phyloP scores from a whole-genome alignment of 1,140 invertebrate genomes.

The Zaprionus gabonicus region DNA sequence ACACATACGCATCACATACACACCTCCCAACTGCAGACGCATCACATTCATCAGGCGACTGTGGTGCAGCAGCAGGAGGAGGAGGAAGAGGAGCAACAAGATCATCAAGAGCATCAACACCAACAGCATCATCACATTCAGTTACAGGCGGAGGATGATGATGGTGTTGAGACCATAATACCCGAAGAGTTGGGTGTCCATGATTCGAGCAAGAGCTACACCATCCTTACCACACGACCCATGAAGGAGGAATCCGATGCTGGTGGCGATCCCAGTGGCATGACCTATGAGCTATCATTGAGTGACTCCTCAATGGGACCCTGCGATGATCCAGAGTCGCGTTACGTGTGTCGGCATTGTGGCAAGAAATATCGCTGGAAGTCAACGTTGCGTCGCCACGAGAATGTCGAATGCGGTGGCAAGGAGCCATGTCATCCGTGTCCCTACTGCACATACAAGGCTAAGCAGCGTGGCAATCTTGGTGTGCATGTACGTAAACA shows the following conservation, averaged over 20 bases:
- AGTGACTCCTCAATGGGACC: slow-evolving; percentile 84
- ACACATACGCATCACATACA: slow-evolving; percentile 73
- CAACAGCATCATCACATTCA: slow-evolving; percentile 66
- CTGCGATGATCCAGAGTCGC: slow-evolving; percentile 86
- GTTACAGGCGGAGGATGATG: slow-evolving; percentile 72
- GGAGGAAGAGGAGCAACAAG: slow-evolving; percentile 53
- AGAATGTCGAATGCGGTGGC: slow-evolving; percentile 94
- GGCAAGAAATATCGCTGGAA: slow-evolving; percentile 93
- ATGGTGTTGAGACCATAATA: slow-evolving; percentile 74
- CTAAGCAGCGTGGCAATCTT: slow-evolving; percentile 91
- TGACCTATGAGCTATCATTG: slow-evolving; percentile 80
- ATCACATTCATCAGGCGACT: slow-evolving; percentile 63
- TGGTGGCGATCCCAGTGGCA: slow-evolving; percentile 68
- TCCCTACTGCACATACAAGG: slow-evolving; percentile 91
- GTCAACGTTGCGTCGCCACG: slow-evolving; percentile 91
- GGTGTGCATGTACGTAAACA: slow-evolving; percentile 93
- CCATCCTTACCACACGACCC: slow-evolving; percentile 78
- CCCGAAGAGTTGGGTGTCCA: slow-evolving; percentile 73
- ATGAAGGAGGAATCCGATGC: slow-evolving; percentile 78
- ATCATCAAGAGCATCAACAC: slow-evolving; percentile 61
- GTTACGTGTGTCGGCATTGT: slow-evolving; percentile 91
- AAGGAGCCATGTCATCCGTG: slow-evolving; percentile 93
- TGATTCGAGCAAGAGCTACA: slow-evolving; percentile 81
- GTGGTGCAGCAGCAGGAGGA: slow-evolving; percentile 56
- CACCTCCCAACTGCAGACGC: slow-evolving; percentile 62